Percentiles rank a stretch among this genome's conserved stretches.
Evolutionary conservation across 2,113 vertebrate species (phyloP).

Genomic region (Lonchura striata): DNA sequence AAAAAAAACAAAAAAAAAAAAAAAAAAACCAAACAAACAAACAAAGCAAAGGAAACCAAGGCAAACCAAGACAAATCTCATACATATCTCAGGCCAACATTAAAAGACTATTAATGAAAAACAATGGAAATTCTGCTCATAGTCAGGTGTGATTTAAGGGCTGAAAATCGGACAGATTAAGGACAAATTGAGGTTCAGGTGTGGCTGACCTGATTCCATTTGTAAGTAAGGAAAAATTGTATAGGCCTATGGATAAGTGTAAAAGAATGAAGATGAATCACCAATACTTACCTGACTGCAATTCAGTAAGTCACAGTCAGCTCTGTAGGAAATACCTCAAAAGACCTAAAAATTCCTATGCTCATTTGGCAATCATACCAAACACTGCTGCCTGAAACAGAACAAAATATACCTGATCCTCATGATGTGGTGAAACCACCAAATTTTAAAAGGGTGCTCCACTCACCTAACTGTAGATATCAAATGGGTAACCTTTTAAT

Average conservation of each 20-base stretch:
- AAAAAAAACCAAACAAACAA: too few species aligned
- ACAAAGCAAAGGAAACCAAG: background rate
- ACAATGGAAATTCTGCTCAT: background rate
- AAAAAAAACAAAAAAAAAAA: background rate
- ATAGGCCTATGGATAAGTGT: background rate
- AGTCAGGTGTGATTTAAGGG: background rate
- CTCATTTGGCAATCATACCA: background rate
- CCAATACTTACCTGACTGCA: too few species aligned
- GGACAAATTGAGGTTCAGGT: background rate
- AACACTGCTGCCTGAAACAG: background rate
- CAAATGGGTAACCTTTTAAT: background rate
- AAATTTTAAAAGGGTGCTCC: background rate
- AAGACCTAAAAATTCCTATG: background rate
- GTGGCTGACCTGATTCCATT: background rate
- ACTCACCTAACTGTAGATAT: background rate
- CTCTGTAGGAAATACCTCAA: background rate
- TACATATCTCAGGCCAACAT: background rate
- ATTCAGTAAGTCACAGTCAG: background rate
- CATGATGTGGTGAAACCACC: background rate
- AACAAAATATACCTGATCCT: background rate
- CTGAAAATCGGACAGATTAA: background rate
- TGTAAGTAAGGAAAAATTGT: background rate
- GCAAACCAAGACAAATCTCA: accelerated
- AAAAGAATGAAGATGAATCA: background rate
- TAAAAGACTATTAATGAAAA: background rate